A percentile compares a stretch with the other conserved stretches of the same genome.
These are phyloP conservation scores for Malurus cyaneus DNA, from an alignment of 2,113 vertebrate genomes.

Conservation along the genomic window DNA sequence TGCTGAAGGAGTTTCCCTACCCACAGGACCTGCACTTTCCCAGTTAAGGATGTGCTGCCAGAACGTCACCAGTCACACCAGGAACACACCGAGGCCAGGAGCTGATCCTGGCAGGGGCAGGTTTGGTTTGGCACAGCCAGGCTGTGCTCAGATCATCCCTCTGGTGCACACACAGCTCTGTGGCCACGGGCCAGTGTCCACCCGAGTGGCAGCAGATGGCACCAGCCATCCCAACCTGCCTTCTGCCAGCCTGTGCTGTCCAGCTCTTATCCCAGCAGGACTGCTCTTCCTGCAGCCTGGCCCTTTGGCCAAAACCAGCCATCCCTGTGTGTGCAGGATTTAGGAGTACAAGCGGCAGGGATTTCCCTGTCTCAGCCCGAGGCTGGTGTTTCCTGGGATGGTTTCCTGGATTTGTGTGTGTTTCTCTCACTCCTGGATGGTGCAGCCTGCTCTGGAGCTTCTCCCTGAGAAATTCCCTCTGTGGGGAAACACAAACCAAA, in stretches of 20 bases:
- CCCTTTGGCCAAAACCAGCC: neutral
- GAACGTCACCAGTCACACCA: neutral
- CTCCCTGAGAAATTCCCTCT: neutral
- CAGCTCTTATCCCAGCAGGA: neutral
- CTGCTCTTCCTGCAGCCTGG: neutral
- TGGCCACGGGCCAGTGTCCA: neutral
- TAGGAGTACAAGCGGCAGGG: neutral
- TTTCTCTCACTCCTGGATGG: neutral
- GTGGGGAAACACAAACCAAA: accelerated
- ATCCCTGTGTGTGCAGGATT: neutral
- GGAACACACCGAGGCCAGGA: neutral
- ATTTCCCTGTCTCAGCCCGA: neutral
- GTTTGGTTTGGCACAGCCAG: neutral
- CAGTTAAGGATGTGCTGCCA: neutral
- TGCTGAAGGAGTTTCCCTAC: neutral
- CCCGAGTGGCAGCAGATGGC: conserved; percentile 2
- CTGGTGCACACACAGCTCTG: neutral
- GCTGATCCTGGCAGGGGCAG: neutral
- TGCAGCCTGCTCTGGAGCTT: neutral
- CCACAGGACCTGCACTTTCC: neutral
- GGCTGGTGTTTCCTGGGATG: neutral
- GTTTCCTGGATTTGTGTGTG: too few species aligned
- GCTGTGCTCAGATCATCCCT: neutral
- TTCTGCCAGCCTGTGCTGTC: neutral
- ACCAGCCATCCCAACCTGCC: neutral